These are phyloP conservation scores for Lophochroa leadbeateri DNA, from an alignment of 2,113 vertebrate species.

Conservation along the genomic window DNA sequence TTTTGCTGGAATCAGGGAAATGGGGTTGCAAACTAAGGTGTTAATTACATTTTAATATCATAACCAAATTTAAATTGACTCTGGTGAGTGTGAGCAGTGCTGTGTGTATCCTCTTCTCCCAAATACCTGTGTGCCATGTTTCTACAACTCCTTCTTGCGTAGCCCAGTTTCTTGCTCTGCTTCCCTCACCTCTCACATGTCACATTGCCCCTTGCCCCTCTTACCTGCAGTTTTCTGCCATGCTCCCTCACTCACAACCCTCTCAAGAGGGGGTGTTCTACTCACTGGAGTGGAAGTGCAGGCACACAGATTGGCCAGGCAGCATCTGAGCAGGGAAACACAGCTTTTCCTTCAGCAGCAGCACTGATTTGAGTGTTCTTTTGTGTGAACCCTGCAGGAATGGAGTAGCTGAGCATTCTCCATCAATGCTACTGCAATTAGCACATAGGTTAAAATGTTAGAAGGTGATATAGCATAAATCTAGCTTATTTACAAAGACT, in stretches of 20 bases:
- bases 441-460: neutral
- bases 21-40: neutral
- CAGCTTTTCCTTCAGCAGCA: neutral
- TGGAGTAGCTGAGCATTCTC: neutral
- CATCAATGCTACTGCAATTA: neutral
- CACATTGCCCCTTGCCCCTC: neutral
- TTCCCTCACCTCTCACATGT: neutral
- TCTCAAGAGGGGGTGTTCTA: neutral
- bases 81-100: neutral
- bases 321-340: neutral
- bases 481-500: neutral
- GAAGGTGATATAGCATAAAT: neutral
- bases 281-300: neutral
- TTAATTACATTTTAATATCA: neutral
- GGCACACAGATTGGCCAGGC: rapidly evolving
- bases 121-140: neutral
- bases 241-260: rapidly evolving
- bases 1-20: neutral
- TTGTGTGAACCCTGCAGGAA: neutral
- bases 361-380: neutral
- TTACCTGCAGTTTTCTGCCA: neutral
- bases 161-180: neutral
- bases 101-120: neutral
- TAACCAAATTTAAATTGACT: neutral
- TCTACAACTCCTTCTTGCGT: neutral